These are phyloP conservation scores for Antennarius striatus DNA, from an alignment of 2,113 vertebrate species.

Conservation along the genomic window DNA sequence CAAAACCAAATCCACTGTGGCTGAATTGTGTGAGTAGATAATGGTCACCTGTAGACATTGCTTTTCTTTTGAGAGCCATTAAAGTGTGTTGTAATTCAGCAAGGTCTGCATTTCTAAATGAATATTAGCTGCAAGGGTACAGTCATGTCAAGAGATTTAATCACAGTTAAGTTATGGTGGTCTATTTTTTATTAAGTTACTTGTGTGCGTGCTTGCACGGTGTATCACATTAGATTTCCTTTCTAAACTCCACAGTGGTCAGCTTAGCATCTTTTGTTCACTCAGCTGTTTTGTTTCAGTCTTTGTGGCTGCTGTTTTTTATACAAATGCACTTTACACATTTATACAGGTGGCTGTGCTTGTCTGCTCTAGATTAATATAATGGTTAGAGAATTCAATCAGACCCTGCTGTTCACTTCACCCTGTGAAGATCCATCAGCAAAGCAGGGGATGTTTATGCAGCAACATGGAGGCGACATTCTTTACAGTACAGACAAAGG, in stretches of 20 bases:
- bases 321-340: slow-evolving; percentile 19
- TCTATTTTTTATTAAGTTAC: slow-evolving; percentile 8
- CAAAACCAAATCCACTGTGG: slow-evolving; percentile 13
- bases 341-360: slow-evolving; percentile 27
- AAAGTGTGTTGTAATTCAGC: not conserved
- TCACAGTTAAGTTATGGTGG: slow-evolving; percentile 22
- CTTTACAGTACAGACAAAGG: slow-evolving; percentile 51
- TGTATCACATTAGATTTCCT: not conserved
- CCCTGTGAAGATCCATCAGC: slow-evolving; percentile 64
- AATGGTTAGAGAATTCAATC: slow-evolving; percentile 65
- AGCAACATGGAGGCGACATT: slow-evolving; percentile 50
- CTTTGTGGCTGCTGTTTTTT: not conserved
- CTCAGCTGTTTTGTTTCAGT: not conserved
- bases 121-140: slow-evolving; percentile 25
- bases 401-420: slow-evolving; percentile 63
- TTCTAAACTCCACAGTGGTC: too few species aligned
- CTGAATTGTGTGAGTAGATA: slow-evolving; percentile 24
- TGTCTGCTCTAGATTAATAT: slow-evolving; percentile 63
- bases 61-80: not conserved
- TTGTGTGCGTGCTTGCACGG: slow-evolving; percentile 10
- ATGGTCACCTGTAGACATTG: slow-evolving; percentile 2
- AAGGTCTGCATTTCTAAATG: slow-evolving; percentile 5
- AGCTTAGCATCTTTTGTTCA: not conserved
- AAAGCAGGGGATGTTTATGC: slow-evolving; percentile 57
- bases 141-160: slow-evolving; percentile 7